A percentile compares a stretch with the other conserved stretches of the same genome.
Conservation (phyloP, 2,888 invertebrate genomes). For the Zeuzera pyrina region DNA sequence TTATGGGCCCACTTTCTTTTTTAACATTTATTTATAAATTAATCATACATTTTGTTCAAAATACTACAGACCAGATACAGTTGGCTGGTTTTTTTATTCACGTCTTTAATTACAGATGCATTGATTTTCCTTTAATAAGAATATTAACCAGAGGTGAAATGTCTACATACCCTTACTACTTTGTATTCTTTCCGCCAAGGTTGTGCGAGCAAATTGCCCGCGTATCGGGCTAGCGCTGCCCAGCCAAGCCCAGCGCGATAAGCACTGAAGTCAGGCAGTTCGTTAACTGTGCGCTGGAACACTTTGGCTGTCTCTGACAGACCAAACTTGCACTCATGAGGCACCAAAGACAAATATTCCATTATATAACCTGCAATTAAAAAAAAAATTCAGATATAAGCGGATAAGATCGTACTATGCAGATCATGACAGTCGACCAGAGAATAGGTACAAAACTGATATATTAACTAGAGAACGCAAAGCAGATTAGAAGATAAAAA, state of each 20-base stretch:
- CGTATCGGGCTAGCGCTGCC: slow-evolving; percentile 88
- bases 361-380: slow-evolving; percentile 77
- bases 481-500: not conserved
- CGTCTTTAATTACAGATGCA: too few species aligned
- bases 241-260: slow-evolving; percentile 87
- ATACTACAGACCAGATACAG: too few species aligned
- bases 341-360: slow-evolving; percentile 83
- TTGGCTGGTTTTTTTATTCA: too few species aligned
- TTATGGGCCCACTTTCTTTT: too few species aligned
- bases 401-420: not conserved
- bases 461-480: not conserved
- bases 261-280: slow-evolving; percentile 83
- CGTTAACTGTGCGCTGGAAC: slow-evolving; percentile 80
- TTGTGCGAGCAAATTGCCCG: slow-evolving; percentile 86
- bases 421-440: not conserved
- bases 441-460: not conserved
- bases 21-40: too few species aligned
- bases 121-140: too few species aligned
- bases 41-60: too few species aligned
- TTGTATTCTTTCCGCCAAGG: slow-evolving; percentile 93
- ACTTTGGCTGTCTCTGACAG: slow-evolving; percentile 83
- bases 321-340: slow-evolving; percentile 85
- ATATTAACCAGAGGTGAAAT: too few species aligned
- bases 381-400: slow-evolving; percentile 1
- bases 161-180: slow-evolving; percentile 83